Evolutionary conservation across 1,140 invertebrate genomes (phyloP).

Genomic region (Batillaria attramentaria): DNA sequence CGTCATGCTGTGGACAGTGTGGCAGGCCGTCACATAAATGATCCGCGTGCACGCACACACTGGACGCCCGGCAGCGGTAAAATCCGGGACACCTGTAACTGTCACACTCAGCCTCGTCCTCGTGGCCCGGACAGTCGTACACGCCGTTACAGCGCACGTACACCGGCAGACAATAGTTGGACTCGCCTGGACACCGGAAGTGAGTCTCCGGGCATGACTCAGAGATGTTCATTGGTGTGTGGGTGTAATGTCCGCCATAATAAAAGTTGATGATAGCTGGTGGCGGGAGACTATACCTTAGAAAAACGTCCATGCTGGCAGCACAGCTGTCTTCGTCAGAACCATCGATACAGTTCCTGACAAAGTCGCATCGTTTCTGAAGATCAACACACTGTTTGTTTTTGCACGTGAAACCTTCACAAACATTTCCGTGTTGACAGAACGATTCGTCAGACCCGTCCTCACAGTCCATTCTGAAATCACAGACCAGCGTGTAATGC

Average conservation of each 20-base stretch:
- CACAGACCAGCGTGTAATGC: slow-evolving; percentile 2
- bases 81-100: slow-evolving; percentile 32
- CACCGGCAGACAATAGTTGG: slow-evolving; percentile 6
- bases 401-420: neutral
- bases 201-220: slow-evolving; percentile 6
- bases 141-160: slow-evolving; percentile 21
- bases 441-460: slow-evolving; percentile 5
- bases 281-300: neutral
- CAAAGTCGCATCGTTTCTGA: neutral
- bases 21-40: slow-evolving; percentile 11
- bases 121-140: slow-evolving; percentile 10
- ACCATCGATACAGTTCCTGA: neutral
- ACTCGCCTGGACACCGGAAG: neutral
- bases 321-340: neutral
- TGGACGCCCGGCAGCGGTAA: slow-evolving; percentile 23
- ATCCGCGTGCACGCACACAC: slow-evolving; percentile 21
- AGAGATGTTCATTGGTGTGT: neutral
- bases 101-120: slow-evolving; percentile 13
- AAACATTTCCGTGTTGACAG: neutral
- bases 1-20: slow-evolving; percentile 7
- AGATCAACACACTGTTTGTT: neutral
- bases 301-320: neutral
- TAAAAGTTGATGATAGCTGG: neutral
- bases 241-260: neutral
- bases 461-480: neutral